Conservation (phyloP, 2,797 vertebrate genomes). For the Pipistrellus kuhlii region DNA sequence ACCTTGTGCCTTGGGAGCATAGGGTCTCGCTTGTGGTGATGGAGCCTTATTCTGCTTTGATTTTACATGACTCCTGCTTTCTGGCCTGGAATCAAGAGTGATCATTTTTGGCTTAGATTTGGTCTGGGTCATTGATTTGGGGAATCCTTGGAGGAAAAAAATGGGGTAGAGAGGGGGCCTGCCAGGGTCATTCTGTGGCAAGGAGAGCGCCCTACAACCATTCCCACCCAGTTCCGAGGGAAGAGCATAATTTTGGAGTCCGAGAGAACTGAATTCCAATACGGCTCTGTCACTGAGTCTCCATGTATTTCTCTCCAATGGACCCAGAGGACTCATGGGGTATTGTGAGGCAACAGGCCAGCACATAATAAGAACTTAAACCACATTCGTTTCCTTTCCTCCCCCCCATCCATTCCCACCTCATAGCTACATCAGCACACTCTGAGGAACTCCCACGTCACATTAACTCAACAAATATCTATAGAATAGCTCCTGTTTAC, state of each 20-base stretch:
- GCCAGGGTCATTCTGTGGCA: neutral
- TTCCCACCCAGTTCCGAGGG: neutral
- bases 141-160: constrained; percentile 12
- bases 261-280: neutral
- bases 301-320: neutral
- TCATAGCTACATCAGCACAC: neutral
- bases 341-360: neutral
- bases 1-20: neutral
- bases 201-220: neutral
- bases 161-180: neutral
- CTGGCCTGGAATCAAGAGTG: neutral
- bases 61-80: neutral
- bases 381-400: neutral
- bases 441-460: neutral
- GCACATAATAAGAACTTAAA: neutral
- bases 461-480: neutral
- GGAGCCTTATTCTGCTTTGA: neutral
- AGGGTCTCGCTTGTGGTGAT: neutral
- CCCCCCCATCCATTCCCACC: too few species aligned
- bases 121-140: neutral
- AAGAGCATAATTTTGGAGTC: neutral
- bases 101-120: constrained; percentile 27
- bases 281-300: neutral
- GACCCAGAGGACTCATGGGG: neutral
- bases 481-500: neutral